Percentiles rank a stretch among this genome's conserved stretches.
Evolutionary conservation across 2,888 invertebrate species (phyloP).

Genomic region (Acanthosoma haemorrhoidale): DNA sequence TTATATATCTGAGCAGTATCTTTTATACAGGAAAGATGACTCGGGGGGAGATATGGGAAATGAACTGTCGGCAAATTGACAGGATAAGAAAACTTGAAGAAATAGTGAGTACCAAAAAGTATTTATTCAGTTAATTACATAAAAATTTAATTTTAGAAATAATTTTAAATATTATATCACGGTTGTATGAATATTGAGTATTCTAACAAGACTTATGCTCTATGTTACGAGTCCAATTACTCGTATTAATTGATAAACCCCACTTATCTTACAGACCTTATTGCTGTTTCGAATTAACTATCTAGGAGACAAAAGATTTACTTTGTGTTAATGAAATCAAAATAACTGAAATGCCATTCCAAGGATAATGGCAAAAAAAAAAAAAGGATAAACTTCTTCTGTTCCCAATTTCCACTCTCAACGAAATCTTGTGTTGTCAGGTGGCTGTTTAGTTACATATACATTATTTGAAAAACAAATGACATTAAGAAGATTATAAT

Average conservation of each 20-base stretch:
- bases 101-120: background rate
- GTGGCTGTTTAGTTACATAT: too few relatives aligned
- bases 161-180: background rate
- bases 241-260: too few relatives aligned
- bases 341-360: background rate
- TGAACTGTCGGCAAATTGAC: background rate
- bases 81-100: conserved; percentile 9
- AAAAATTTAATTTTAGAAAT: background rate
- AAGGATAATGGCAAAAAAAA: too few relatives aligned
- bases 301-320: too few relatives aligned
- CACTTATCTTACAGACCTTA: too few relatives aligned
- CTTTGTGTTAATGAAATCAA: background rate
- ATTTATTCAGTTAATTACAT: background rate
- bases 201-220: too few relatives aligned
- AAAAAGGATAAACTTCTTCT: too few relatives aligned
- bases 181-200: background rate
- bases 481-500: too few relatives aligned
- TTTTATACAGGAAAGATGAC: conserved; percentile 24
- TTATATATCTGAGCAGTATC: conserved; percentile 12
- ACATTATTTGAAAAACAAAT: too few relatives aligned
- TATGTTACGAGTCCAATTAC: too few relatives aligned
- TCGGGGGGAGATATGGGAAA: conserved; percentile 21
- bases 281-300: too few relatives aligned
- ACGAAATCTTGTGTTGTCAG: too few relatives aligned
- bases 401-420: background rate